These are phyloP conservation scores for Oostethus manadensis DNA, from an alignment of 2,113 vertebrate species.

Conservation along the genomic window DNA sequence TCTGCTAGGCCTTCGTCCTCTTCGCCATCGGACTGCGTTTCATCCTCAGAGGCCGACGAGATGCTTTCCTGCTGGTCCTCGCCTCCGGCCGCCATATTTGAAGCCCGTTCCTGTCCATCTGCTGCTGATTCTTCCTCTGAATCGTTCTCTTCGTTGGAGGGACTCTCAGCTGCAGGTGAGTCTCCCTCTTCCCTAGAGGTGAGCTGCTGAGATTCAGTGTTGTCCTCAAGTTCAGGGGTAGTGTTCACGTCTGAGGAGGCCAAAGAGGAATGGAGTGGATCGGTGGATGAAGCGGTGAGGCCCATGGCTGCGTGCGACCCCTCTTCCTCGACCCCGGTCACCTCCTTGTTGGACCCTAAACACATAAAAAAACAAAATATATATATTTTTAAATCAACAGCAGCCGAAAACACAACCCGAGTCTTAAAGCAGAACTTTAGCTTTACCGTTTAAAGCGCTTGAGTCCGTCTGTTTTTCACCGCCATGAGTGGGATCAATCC, in stretches of 20 bases:
- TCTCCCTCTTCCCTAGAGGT: background rate
- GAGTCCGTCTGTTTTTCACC: background rate
- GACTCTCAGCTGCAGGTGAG: background rate
- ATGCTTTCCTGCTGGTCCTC: background rate
- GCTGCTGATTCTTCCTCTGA: background rate
- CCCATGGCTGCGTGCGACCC: background rate
- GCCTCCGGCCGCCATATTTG: background rate
- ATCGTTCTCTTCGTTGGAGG: background rate
- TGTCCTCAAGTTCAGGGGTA: background rate
- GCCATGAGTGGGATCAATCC: background rate
- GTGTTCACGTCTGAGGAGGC: background rate
- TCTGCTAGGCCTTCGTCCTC: background rate
- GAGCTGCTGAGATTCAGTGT: background rate
- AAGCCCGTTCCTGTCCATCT: background rate
- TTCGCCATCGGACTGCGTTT: background rate
- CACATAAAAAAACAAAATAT: background rate
- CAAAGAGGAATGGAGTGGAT: background rate
- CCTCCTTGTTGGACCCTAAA: constrained; percentile 12
- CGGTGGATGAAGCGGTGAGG: background rate
- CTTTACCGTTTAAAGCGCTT: background rate
- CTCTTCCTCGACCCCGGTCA: background rate
- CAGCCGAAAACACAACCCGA: background rate
- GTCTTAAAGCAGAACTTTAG: background rate
- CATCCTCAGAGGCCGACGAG: background rate
- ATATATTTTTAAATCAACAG: background rate